Percentiles rank a stretch among this genome's conserved stretches.
Conservation (phyloP, 2,888 invertebrate genomes). For the Unio pictorum region DNA sequence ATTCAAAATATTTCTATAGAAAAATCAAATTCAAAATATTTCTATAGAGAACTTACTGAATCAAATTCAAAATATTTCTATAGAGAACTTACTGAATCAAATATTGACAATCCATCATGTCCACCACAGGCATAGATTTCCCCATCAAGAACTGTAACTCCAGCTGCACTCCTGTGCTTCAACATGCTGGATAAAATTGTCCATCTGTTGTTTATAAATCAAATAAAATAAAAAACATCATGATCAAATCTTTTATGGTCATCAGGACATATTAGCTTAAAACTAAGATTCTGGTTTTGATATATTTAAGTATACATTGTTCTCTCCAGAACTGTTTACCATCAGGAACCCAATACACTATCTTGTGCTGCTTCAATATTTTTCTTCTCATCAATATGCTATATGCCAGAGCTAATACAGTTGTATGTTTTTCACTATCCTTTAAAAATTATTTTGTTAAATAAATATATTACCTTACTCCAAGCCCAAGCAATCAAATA, state of each 20-base stretch:
- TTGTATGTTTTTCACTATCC: too few species aligned
- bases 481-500: too few species aligned
- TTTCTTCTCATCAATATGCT: too few species aligned
- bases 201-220: conserved; percentile 74
- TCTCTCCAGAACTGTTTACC: too few species aligned
- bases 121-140: conserved; percentile 88
- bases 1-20: neutral
- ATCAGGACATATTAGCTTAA: neutral
- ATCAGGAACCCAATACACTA: too few species aligned
- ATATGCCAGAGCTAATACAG: too few species aligned
- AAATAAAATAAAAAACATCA: neutral
- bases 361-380: too few species aligned
- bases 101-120: conserved; percentile 89
- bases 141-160: conserved; percentile 81
- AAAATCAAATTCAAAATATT: conserved; percentile 75
- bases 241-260: neutral
- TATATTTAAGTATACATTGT: too few species aligned
- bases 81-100: conserved; percentile 80
- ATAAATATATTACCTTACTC: too few species aligned
- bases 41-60: conserved; percentile 75
- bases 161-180: conserved; percentile 82
- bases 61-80: conserved; percentile 75
- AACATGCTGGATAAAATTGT: conserved; percentile 82
- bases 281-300: neutral
- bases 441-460: too few species aligned